Evolutionary conservation across 2,113 vertebrate species (phyloP), one percentile per base, ranked within the genome.

Genomic region (Mesoclemmys tuberculata): DNA sequence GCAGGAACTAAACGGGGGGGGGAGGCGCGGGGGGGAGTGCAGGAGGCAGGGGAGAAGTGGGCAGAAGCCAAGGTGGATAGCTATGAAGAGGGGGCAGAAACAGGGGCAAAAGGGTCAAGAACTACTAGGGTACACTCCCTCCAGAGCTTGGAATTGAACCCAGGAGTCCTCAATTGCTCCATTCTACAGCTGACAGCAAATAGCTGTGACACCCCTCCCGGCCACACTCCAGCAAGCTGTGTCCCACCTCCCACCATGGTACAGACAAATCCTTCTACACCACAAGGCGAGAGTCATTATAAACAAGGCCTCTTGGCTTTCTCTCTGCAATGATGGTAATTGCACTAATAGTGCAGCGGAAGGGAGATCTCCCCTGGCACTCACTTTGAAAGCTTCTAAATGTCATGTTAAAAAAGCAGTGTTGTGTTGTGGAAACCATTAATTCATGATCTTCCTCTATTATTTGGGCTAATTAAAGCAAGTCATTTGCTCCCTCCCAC

Each of bases 391-490:
- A 2, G 78, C 78, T 8, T 78, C 7, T 46, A 79, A 90, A 56
- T 10, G 81, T 74, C 48, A 89, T 8, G 92, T 80, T 88, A 80
- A 90, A 91, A 68, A 68, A 92, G 79, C 81, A 86, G 16, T 13
- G 54, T 24, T 85, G 29, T 27, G 46, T 80, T 93, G 88, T 77
- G 85, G 79, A 93, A 84, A 93, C 81, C 91, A 55, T 24, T n/a
- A 86, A 21, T 44, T 84, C 10, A 54, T 41, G 13, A 88, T 84
- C 64, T 71, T 84, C 8, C 24, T 75, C 24, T 81, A 8, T 82
- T 84, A 31, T 58, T 81, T 54, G 74, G 92, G 49, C 31, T 85
- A 93, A 91, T 88, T 88, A 82, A 93, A 89, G 12, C 21, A 78
- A 92, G 52, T 56, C 1, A 83, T 55, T 89, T 89, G 83, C 61